Base-by-base conservation (phyloP, 1,140 invertebrate genomes). In the Littorina saxatilis region DNA sequence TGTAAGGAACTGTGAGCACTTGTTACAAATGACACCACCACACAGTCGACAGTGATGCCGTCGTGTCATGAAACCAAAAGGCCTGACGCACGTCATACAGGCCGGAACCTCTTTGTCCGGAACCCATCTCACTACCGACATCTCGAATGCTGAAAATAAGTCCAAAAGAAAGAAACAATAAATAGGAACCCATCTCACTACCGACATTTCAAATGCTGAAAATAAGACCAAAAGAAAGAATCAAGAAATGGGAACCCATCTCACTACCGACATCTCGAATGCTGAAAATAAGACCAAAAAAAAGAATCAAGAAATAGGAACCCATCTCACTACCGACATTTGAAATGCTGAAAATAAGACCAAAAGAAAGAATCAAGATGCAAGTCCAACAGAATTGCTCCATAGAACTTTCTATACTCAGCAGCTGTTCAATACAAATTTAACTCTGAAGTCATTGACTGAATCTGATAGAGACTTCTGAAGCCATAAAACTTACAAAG, bases 21-120 rank as follows among this genome's bases (percentile, higher is more conserved):
- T 95, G 90, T 98, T 94, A 92, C 98, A 99, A 94, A 99, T 96
- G 80, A 99, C 96, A 75, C 96, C 96, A 0, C 99, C 98, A 94
- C 98, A 99, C 7, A 99, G 93, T 84, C 98, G 93, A 90, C 98
- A 99, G 92, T 99, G 98, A 93, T 99, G 98, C 91, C 98, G 96
- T 81, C 98, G 93, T 78, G 96, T 94, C 0, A 97, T 95, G 47
- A 99, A 90, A 87, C 96, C 95, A 91, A 99, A 99, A 70, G 94
- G 94, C 90, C 95, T 95, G 5, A 96, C 96, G 94, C 98, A 99
- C 85, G 95, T 96, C 2, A 97, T 97, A 92, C 98, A 99, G 37
- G 98, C 91, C 82, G 95, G 96, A 0, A 98, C 98, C 86, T 96
- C 96, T 68, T 94, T 95, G 52, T 99, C 98, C 91, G 98, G 96